A percentile compares a stretch with the other conserved stretches of the same genome.
Conservation (phyloP, 2,113 vertebrate species). For the Ochotona princeps region DNA sequence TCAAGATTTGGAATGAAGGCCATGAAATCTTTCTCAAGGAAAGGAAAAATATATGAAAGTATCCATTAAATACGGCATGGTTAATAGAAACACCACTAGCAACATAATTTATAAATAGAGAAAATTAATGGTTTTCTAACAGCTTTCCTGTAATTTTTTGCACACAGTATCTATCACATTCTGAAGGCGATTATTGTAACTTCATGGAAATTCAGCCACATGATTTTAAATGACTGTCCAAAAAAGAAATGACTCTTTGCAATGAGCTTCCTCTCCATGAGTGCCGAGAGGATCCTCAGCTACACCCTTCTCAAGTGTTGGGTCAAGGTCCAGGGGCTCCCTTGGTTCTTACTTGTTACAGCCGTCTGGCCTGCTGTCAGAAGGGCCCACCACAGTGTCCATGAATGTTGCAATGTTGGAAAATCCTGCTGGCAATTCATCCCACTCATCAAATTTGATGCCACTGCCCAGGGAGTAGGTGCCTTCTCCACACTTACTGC, state of each 20-base stretch:
- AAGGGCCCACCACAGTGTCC: slow-evolving; percentile 87
- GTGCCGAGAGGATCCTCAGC: background rate
- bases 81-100: background rate
- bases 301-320: background rate
- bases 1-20: slow-evolving; percentile 8
- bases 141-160: background rate
- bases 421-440: slow-evolving; percentile 94
- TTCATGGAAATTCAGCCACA: slow-evolving; percentile 1
- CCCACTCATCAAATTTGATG: slow-evolving; percentile 97
- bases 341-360: slow-evolving; percentile 91
- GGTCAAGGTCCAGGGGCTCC: background rate
- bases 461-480: slow-evolving; percentile 97
- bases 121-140: slow-evolving; percentile 33
- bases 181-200: background rate
- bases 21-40: background rate
- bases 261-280: background rate
- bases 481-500: slow-evolving; percentile 94
- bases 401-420: slow-evolving; percentile 94
- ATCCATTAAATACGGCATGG: background rate
- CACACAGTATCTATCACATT: background rate
- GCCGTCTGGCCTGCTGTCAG: slow-evolving; percentile 85
- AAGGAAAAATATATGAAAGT: background rate
- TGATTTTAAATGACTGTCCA: background rate
- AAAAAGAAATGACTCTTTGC: background rate
- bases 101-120: background rate